These are phyloP conservation scores for Sterrhoptilus dennistouni DNA, from an alignment of 2,113 vertebrate species.

Conservation along the genomic window DNA sequence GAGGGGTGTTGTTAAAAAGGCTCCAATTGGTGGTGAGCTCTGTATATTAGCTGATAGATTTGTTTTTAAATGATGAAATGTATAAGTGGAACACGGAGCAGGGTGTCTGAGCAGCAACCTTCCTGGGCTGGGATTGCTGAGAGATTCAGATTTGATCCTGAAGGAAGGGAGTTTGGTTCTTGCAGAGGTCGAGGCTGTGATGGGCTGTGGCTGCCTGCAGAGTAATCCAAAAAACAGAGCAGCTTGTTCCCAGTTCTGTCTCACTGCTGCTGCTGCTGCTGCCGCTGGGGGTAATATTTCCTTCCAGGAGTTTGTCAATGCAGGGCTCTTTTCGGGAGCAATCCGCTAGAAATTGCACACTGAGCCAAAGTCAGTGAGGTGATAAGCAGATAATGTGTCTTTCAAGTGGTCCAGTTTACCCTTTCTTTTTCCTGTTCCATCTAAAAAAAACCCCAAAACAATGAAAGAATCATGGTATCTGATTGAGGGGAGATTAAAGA, in stretches of 20 bases:
- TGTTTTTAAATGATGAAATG: background rate
- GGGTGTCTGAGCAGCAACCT: background rate
- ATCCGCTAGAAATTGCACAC: background rate
- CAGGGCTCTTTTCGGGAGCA: background rate
- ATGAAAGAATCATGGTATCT: background rate
- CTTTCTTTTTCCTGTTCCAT: background rate
- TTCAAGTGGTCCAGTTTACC: background rate
- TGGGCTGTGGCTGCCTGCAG: background rate
- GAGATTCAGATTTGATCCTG: accelerated
- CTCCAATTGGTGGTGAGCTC: background rate
- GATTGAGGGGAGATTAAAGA: background rate
- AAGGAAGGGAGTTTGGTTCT: background rate
- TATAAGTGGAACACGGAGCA: background rate
- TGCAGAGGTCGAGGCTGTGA: background rate
- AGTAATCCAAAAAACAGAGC: background rate
- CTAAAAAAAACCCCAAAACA: background rate
- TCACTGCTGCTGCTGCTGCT: background rate
- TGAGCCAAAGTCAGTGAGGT: background rate
- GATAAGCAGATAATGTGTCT: background rate
- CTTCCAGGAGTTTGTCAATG: background rate
- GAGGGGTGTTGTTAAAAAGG: background rate
- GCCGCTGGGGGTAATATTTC: background rate
- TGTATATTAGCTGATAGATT: background rate
- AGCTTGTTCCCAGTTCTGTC: background rate
- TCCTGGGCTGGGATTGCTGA: background rate